Conservation (phyloP, 2,888 invertebrate genomes). For the Plagiodera versicolora region DNA sequence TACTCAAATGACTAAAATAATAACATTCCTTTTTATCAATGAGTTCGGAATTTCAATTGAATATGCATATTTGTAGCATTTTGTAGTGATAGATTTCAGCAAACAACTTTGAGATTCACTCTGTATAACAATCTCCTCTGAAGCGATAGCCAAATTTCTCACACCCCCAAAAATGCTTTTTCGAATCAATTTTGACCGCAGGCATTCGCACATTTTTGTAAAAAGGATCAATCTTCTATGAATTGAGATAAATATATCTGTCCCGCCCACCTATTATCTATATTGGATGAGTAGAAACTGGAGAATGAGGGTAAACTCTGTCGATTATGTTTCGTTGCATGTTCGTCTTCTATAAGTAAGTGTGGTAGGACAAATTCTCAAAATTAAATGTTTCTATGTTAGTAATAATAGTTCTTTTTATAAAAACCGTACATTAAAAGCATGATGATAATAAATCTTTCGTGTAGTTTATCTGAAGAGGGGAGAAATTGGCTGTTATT, state of each 20-base stretch:
- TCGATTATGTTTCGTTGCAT: background rate
- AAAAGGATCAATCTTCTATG: background rate
- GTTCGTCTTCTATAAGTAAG: background rate
- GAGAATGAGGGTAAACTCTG: background rate
- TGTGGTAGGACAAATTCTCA: constrained; percentile 15
- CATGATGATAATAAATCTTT: background rate
- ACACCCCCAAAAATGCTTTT: background rate
- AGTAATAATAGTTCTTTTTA: constrained; percentile 11
- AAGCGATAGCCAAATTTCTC: background rate
- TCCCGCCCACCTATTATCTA: background rate
- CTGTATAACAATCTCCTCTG: too few relatives aligned
- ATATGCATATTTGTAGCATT: too few relatives aligned
- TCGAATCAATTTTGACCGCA: background rate
- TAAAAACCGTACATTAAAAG: background rate
- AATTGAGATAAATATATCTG: background rate
- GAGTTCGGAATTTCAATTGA: too few relatives aligned
- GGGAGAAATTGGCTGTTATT: background rate
- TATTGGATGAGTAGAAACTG: background rate
- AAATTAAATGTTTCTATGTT: constrained; percentile 13
- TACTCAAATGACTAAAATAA: too few relatives aligned
- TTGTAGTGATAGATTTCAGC: too few relatives aligned
- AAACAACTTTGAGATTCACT: too few relatives aligned
- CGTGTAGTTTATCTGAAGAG: background rate
- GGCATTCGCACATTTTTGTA: background rate
- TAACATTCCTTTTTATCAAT: too few relatives aligned